Base-by-base conservation (phyloP, 2,888 invertebrate genomes). In the Drosophila niveifrons region DNA sequence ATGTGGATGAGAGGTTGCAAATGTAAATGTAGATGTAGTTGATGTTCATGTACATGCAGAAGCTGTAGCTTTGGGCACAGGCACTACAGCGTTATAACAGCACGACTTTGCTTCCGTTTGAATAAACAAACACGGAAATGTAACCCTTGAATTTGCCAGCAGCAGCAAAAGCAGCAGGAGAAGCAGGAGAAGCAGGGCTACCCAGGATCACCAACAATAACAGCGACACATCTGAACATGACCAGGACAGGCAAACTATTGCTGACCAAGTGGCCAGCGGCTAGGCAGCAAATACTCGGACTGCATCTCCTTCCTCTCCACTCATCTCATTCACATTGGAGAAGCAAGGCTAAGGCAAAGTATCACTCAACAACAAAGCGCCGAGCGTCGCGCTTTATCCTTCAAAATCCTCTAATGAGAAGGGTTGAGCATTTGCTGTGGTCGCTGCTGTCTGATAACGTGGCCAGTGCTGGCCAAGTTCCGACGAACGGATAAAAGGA, bases 321-420 rank as follows among this genome's bases (percentile, higher is more conserved):
- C 44, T 18, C 31, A 4, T 17, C 44, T 18, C 44, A 6, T 43
- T 18, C 17, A 11, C 47, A 11, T 1, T 28, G 13, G 39, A 31
- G 18, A 18, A 17, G 43, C 13, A 13, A 39, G 13, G 7, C 39
- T 39, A 39, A 39, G 43, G 44, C 73, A 80, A 73, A 82, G 83
- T 89, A 83, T 84, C 83, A 84, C 83, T 89, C 83, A 89, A 85
- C 89, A 83, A 77, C 87, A 77, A 73, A 88, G 87, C 78, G 72
- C 47, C 61, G 48, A 69, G 90, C 79, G 63, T 76, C 84, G 82
- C 73, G 82, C 70, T 89, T 88, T 82, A 89, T 89, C 86, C 86
- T 86, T 88, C 77, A 74, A 88, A 91, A 90, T 91, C 91, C 90
- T 88, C 79, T 91, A 90, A 91, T 90, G 90, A 91, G 90, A 89